A percentile compares a stretch with the other conserved stretches of the same genome.
These are phyloP conservation scores for Steatornis caripensis DNA, from an alignment of 2,113 vertebrate genomes.

Conservation along the genomic window DNA sequence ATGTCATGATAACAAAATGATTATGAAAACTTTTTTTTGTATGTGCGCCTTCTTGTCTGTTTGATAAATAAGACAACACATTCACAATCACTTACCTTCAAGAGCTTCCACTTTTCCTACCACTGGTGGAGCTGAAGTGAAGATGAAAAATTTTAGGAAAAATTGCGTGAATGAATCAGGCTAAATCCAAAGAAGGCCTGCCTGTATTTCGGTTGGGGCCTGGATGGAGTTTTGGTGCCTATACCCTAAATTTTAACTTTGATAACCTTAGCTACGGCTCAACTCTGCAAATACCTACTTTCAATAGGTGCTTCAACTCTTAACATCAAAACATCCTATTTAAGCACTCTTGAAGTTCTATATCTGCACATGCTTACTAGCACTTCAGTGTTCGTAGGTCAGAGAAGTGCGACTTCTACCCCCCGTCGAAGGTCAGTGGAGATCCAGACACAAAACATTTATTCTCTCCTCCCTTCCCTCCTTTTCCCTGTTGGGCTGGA, in stretches of 20 bases:
- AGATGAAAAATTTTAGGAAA: background rate
- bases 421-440: background rate
- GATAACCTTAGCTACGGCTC: background rate
- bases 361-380: background rate
- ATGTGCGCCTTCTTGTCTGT: background rate
- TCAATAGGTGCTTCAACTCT: background rate
- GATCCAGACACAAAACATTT: background rate
- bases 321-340: background rate
- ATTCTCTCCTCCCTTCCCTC: background rate
- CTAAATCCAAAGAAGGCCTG: background rate
- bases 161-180: background rate
- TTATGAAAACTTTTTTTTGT: background rate
- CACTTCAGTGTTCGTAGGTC: background rate
- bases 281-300: background rate
- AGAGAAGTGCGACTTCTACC: background rate
- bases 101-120: background rate
- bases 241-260: background rate
- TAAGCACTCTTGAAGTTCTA: background rate
- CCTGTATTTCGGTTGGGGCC: background rate
- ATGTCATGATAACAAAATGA: background rate
- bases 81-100: background rate
- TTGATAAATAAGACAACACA: background rate
- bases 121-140: background rate
- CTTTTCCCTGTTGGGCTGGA: background rate
- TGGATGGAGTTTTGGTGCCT: background rate